phyloP scores from a whole-genome alignment of 2,888 invertebrate species.

The Cepaea hortensis region DNA sequence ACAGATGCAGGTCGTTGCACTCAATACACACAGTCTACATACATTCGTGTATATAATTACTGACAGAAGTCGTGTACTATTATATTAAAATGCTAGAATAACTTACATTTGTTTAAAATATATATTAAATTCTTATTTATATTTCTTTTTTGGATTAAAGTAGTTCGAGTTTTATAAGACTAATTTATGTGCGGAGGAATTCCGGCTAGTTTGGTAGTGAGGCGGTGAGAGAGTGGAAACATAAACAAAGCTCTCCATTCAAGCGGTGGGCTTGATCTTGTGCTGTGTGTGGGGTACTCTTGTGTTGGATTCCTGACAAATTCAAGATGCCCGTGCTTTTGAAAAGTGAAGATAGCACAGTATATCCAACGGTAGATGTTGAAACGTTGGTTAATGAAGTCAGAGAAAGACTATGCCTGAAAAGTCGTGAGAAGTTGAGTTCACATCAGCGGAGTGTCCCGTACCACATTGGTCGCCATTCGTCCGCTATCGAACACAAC shows the following conservation, averaged over 20 bases:
- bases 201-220: constrained; percentile 5
- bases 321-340: constrained; percentile 32
- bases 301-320: not conserved
- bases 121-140: not conserved
- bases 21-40: not conserved
- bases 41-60: not conserved
- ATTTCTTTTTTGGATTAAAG: not conserved
- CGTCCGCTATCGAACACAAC: not conserved
- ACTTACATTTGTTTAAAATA: not conserved
- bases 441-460: constrained; percentile 43
- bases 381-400: constrained; percentile 51
- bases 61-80: too few species aligned
- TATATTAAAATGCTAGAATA: not conserved
- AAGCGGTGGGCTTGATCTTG: not conserved
- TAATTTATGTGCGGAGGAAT: not conserved
- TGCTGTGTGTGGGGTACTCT: not conserved
- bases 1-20: not conserved
- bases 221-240: not conserved
- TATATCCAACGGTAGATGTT: constrained; percentile 40
- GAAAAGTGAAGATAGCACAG: not conserved
- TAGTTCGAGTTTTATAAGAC: not conserved
- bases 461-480: constrained; percentile 21
- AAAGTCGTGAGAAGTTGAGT: constrained; percentile 50
- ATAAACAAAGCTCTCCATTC: constrained; percentile 27
- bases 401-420: constrained; percentile 50